Percentiles rank a stretch among this genome's conserved stretches.
These are phyloP conservation scores for Chalcosyrphus nemorum DNA, from an alignment of 2,888 invertebrate species.

Conservation along the genomic window DNA sequence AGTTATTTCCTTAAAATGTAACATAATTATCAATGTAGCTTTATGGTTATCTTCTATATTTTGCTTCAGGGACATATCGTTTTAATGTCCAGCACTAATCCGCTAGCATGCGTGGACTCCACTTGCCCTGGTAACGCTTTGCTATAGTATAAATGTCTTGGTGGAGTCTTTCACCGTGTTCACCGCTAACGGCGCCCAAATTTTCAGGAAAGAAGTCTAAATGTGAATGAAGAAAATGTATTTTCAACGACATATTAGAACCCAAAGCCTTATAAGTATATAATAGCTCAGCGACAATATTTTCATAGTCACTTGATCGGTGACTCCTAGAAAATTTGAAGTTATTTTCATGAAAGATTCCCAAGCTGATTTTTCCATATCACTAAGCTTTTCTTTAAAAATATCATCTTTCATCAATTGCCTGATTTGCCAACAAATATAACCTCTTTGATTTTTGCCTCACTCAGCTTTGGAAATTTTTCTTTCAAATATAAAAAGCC, in stretches of 20 bases:
- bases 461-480: background rate
- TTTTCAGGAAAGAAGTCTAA: background rate
- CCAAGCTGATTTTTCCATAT: too few relatives aligned
- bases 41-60: background rate
- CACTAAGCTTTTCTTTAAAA: too few relatives aligned
- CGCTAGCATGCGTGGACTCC: constrained; percentile 76
- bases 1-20: too few relatives aligned
- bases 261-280: too few relatives aligned
- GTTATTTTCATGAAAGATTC: too few relatives aligned
- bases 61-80: background rate
- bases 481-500: background rate
- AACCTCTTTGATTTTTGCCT: background rate
- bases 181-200: background rate
- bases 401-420: too few relatives aligned
- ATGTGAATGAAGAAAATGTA: background rate
- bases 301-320: too few relatives aligned
- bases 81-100: constrained; percentile 77
- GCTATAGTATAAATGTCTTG: constrained; percentile 76
- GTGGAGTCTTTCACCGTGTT: background rate
- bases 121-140: constrained; percentile 76
- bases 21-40: too few relatives aligned
- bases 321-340: too few relatives aligned
- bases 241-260: too few relatives aligned
- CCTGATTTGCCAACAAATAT: too few relatives aligned
- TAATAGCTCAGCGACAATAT: too few relatives aligned